Base-by-base conservation (phyloP, 2,888 invertebrate species). In the Archips crataeganus region DNA sequence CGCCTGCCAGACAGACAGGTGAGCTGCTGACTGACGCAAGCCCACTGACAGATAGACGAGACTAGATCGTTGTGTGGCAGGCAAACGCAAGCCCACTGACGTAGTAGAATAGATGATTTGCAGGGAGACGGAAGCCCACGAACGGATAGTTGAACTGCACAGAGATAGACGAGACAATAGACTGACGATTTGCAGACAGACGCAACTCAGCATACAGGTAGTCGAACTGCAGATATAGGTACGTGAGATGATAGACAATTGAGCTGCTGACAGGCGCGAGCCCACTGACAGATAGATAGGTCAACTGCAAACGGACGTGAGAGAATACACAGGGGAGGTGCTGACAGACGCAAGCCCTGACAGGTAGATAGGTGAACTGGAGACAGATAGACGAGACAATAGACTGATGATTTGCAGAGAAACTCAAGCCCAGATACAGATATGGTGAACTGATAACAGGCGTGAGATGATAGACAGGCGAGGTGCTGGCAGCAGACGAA, bases 1-100 rank as follows among this genome's bases (percentile, higher is more conserved):
- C 80, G 90, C 2, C 23, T 54, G 54, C 54, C 54, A 6, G 54
- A 54, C 54, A 54, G 54, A 54, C 54, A 54, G 54, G 54, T 54
- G 15, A 23, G 54, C 54, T n/a, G 54, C 23, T n/a, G 15, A 23
- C 54, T 23, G 54, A 8, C 54, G 11, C 45, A 9, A 10, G 11
- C 45, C 45, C 2, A 45, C 10, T 45, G 13, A n/a, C n/a, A 49
- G n/a, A 49, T 49, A 49, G 45, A 2, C 5, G 36, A 36, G 5
- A 6, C 4, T 4, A 39, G 36, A 36, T 36, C 36, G 36, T 4
- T 36, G 3, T 0, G 6, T 6, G 3, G 4, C 36, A 36, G 4
- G 36, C 3, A 36, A 6, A 36, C 3, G 2, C 45, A 8, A 10
- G 10, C 45, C 45, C 10, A 45, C 10, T 45, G 13, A n/a, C 4